A percentile compares a stretch with the other conserved stretches of the same genome.
Conservation (phyloP, 2,888 invertebrate genomes). For the Drosophila barbarae region DNA sequence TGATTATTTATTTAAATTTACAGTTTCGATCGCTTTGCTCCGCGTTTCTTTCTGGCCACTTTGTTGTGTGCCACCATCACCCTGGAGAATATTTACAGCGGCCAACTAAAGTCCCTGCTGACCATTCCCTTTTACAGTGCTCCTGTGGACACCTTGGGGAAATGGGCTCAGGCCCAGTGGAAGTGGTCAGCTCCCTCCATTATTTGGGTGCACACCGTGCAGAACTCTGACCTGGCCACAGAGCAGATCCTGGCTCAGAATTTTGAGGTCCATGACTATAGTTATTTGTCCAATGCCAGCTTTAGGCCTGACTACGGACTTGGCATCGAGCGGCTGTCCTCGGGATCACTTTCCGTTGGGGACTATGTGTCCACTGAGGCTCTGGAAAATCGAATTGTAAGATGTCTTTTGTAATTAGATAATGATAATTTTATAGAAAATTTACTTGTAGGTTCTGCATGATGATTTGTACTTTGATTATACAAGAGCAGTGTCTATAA, state of each 20-base stretch:
- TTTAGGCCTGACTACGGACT: slow-evolving; percentile 72
- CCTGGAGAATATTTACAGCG: slow-evolving; percentile 78
- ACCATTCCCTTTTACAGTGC: slow-evolving; percentile 74
- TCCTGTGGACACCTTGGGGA: slow-evolving; percentile 74
- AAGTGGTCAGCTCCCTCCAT: slow-evolving; percentile 77
- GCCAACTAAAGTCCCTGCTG: slow-evolving; percentile 76
- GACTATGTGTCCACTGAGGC: slow-evolving; percentile 70
- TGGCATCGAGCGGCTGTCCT: slow-evolving; percentile 75
- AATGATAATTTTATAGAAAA: not conserved
- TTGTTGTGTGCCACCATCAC: slow-evolving; percentile 76
- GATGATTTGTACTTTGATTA: slow-evolving; percentile 78
- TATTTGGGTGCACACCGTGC: slow-evolving; percentile 75
- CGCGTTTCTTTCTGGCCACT: slow-evolving; percentile 72
- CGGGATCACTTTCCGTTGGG: slow-evolving; percentile 71
- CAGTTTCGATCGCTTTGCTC: slow-evolving; percentile 68
- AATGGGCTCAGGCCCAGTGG: slow-evolving; percentile 73
- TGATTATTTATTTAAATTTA: not conserved
- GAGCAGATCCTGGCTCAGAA: slow-evolving; percentile 69
- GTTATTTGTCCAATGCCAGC: slow-evolving; percentile 71
- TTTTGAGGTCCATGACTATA: slow-evolving; percentile 74
- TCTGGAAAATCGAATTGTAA: slow-evolving; percentile 73
- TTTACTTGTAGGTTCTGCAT: slow-evolving; percentile 62
- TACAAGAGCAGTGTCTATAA: slow-evolving; percentile 75
- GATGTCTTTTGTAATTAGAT: not conserved
- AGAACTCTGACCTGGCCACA: slow-evolving; percentile 66